phyloP scores from a whole-genome alignment of 1,140 invertebrate genomes.

The Bombus consobrinus region DNA sequence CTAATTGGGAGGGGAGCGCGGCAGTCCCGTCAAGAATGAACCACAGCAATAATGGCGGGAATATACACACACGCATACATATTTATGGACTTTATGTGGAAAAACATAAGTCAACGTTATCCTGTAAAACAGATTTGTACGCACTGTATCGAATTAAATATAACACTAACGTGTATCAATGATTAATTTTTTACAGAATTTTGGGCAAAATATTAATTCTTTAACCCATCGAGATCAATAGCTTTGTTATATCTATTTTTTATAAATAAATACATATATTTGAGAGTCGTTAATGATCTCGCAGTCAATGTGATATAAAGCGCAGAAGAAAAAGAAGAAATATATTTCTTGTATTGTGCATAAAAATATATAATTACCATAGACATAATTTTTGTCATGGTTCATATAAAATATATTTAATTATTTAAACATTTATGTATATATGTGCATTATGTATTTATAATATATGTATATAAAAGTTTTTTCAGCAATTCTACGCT shows the following conservation, averaged over 20 bases:
- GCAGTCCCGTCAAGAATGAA: constrained; percentile 68
- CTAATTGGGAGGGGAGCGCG: constrained; percentile 53
- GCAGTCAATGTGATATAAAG: too few relatives aligned
- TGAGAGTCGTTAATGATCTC: too few relatives aligned
- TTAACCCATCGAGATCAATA: constrained; percentile 41
- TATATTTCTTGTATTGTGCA: background rate
- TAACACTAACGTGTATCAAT: background rate
- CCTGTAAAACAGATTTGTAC: background rate
- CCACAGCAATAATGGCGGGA: constrained; percentile 75
- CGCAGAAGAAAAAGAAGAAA: background rate
- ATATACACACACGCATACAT: constrained; percentile 53
- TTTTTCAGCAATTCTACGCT: background rate
- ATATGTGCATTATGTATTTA: background rate
- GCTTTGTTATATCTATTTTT: constrained; percentile 15
- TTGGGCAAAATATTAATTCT: constrained; percentile 31
- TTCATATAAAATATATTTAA: constrained; percentile 8
- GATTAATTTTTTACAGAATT: constrained; percentile 18
- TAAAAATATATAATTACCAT: constrained; percentile 22
- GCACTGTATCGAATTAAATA: constrained; percentile 11
- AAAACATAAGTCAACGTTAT: constrained; percentile 55
- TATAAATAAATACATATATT: background rate
- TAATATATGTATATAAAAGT: background rate
- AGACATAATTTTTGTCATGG: background rate
- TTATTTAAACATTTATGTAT: constrained; percentile 28
- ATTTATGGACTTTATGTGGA: constrained; percentile 53